These are phyloP conservation scores for Hemaris fuciformis DNA, from an alignment of 2,888 invertebrate species.

Conservation along the genomic window DNA sequence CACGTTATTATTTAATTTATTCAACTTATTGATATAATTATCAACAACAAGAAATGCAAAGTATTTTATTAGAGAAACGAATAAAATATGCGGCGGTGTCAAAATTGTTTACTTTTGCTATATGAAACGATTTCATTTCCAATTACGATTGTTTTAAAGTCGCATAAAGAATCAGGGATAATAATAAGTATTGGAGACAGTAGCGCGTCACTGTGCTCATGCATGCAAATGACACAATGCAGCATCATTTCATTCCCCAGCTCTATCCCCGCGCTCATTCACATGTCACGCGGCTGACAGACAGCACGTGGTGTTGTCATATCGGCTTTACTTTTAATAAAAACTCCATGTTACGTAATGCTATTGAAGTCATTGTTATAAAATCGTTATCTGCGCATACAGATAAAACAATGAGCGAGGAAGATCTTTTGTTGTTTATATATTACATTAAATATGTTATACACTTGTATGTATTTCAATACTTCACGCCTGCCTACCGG, in stretches of 20 bases:
- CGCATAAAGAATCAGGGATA: not conserved
- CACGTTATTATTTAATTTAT: too few species aligned
- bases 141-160: not conserved
- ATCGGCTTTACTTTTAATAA: conserved; percentile 59
- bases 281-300: conserved; percentile 59
- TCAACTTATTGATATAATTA: too few species aligned
- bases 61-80: too few species aligned
- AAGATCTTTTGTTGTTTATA: not conserved
- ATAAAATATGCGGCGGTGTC: too few species aligned
- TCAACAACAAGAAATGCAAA: too few species aligned
- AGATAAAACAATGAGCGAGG: not conserved
- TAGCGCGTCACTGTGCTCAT: conserved; percentile 34
- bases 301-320: conserved; percentile 66
- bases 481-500: too few species aligned
- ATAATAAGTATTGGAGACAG: not conserved
- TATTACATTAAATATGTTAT: too few species aligned
- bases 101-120: too few species aligned
- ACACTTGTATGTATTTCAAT: too few species aligned
- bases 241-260: conserved; percentile 38
- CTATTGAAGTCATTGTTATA: conserved; percentile 7
- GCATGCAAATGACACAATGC: conserved; percentile 49
- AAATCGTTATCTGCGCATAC: conserved; percentile 16
- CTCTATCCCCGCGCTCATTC: conserved; percentile 52
- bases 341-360: conserved; percentile 29
- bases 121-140: too few species aligned